A percentile compares a stretch with the other conserved stretches of the same genome.
Evolutionary conservation across 2,888 invertebrate species (phyloP).

Genomic region (Polydrusus tereticollis): DNA sequence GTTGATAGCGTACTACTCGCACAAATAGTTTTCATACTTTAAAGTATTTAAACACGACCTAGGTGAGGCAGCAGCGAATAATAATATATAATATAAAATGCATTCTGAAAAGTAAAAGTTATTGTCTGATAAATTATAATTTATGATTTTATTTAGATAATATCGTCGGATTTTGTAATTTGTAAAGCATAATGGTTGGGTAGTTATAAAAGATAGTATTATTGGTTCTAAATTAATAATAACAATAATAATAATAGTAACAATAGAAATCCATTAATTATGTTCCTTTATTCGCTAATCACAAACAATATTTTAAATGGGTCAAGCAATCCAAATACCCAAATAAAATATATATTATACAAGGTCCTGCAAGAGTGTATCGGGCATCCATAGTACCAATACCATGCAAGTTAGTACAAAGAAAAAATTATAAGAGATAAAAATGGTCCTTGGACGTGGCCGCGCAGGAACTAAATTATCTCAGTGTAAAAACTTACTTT

Average conservation of each 20-base stretch:
- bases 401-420: too few relatives aligned
- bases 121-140: constrained; percentile 1
- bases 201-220: background rate
- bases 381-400: too few relatives aligned
- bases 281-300: background rate
- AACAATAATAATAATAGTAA: background rate
- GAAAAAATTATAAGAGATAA: too few relatives aligned
- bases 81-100: background rate
- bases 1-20: constrained; percentile 4
- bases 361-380: too few relatives aligned
- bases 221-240: background rate
- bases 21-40: constrained; percentile 12
- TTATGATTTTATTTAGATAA: background rate
- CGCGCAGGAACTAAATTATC: too few relatives aligned
- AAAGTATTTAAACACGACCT: background rate
- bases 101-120: constrained; percentile 9
- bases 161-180: background rate
- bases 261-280: background rate
- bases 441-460: too few relatives aligned
- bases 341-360: too few relatives aligned
- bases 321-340: too few relatives aligned
- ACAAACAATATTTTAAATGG: too few relatives aligned
- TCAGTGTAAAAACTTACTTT: too few relatives aligned
- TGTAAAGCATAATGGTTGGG: constrained; percentile 4
- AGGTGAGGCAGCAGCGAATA: constrained; percentile 3